Evolutionary conservation across 2,797 vertebrate genomes (phyloP).

Genomic region (Crocodylus rhombifer): DNA sequence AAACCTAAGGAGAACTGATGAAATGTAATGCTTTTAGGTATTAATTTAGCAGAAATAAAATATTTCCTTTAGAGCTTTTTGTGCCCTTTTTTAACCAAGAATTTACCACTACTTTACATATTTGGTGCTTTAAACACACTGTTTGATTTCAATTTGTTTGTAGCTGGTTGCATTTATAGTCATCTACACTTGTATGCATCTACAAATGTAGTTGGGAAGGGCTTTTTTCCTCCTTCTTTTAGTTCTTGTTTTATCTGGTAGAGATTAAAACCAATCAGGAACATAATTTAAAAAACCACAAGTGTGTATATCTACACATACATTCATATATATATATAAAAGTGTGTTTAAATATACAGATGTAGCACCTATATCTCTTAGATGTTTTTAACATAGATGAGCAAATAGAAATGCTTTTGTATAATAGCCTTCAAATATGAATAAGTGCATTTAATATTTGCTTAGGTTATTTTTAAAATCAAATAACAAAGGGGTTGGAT

Average conservation of each 20-base stretch:
- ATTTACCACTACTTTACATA: slow-evolving; percentile 63
- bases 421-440: neutral
- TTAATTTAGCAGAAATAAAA: slow-evolving; percentile 77
- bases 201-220: slow-evolving; percentile 40
- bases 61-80: slow-evolving; percentile 68
- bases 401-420: neutral
- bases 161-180: slow-evolving; percentile 51
- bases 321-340: neutral
- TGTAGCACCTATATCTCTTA: neutral
- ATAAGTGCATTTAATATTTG: neutral
- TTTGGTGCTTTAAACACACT: slow-evolving; percentile 20
- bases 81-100: slow-evolving; percentile 72
- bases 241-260: slow-evolving; percentile 20
- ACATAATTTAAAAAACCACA: slow-evolving; percentile 40
- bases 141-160: slow-evolving; percentile 45
- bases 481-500: neutral
- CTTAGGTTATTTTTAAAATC: slow-evolving; percentile 26
- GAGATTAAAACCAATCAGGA: slow-evolving; percentile 47
- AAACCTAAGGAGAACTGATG: slow-evolving; percentile 76
- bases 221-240: neutral
- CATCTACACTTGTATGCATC: slow-evolving; percentile 23
- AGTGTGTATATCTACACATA: neutral
- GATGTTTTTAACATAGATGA: neutral
- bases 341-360: neutral
- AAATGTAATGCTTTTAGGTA: slow-evolving; percentile 71